A percentile compares a stretch with the other conserved stretches of the same genome.
phyloP scores from a whole-genome alignment of 2,888 invertebrate genomes.

The Norana najaformis region DNA sequence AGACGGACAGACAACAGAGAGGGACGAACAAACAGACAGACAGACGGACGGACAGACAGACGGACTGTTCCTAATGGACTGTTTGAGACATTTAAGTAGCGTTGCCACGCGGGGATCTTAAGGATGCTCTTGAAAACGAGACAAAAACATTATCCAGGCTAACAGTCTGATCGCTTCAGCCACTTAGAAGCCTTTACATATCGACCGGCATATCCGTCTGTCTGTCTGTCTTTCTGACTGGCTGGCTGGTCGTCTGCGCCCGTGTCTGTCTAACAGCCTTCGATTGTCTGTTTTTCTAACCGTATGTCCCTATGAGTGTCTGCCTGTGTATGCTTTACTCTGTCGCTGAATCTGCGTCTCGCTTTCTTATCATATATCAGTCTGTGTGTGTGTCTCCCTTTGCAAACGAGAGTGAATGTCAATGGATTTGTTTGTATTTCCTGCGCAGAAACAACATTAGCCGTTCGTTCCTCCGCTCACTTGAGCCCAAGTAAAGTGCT shows the following conservation, averaged over 20 bases:
- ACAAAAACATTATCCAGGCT: not conserved
- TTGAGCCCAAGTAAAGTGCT: not conserved
- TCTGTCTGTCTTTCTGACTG: not conserved
- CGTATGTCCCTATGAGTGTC: not conserved
- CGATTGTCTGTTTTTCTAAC: not conserved
- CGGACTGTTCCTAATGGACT: too few relatives aligned
- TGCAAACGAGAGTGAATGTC: not conserved
- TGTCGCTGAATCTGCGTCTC: not conserved
- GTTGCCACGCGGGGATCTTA: too few relatives aligned
- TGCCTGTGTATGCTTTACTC: not conserved
- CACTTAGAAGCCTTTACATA: not conserved
- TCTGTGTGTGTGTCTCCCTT: not conserved
- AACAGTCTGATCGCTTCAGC: not conserved
- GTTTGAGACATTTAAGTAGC: too few relatives aligned
- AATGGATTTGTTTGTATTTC: conserved; percentile 13
- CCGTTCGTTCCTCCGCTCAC: not conserved
- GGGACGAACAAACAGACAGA: too few relatives aligned
- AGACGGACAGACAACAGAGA: too few relatives aligned
- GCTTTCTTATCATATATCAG: not conserved
- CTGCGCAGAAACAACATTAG: not conserved
- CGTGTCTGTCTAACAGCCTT: too few relatives aligned
- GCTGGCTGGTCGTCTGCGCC: not conserved
- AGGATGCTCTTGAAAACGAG: not conserved
- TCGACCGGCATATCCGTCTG: not conserved
- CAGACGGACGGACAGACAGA: too few relatives aligned